Evolutionary conservation across 2,888 invertebrate genomes (phyloP), one percentile per base, ranked within the genome.

Genomic region (Melanargia galathea): DNA sequence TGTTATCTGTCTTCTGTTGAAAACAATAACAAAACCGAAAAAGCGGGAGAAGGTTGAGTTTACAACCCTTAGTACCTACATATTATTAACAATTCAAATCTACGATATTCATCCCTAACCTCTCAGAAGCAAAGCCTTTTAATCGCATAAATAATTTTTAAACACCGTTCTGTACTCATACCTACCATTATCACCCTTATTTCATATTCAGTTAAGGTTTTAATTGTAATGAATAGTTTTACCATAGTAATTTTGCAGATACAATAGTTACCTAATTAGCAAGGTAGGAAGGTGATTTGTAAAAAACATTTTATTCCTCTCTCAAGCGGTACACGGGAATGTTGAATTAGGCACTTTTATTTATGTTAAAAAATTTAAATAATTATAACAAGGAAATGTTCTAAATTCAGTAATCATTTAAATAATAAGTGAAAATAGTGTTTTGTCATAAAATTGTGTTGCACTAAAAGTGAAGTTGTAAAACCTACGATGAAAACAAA

Each of bases 241-340:
- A 33, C 6, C 18, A 18, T 33, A 18, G 8, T 18, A 18, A 18
- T 52, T 52, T 33, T 18, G 7, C n/a, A 35, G 35, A 35, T 11
- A 35, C 51, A n/a, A n/a, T n/a, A n/a, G 30, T 40, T 13, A 33
- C 11, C 16, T 51, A 10, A 18, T 18, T 33, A 2, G 18, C 16
- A 11, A 35, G 16, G 16, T 18, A 52, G 11, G 18, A 18, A 33
- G 33, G 51, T 52, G 18, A 18, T 52, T 26, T 18, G 20, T 13
- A 52, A 33, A 52, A 51, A 52, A 35, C 2, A 22, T 3, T 33
- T 18, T 20, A 52, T 35, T 52, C 51, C 18, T 10, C 33, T 18
- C 2, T 11, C 11, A 18, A 20, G 35, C 18, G 18, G 33, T 11
- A 5, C 20, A 20, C 33, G 16, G 10, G 20, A 35, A 30, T 16